These are phyloP conservation scores for Eupithecia dodoneata DNA, from an alignment of 2,888 invertebrate species.

Conservation along the genomic window DNA sequence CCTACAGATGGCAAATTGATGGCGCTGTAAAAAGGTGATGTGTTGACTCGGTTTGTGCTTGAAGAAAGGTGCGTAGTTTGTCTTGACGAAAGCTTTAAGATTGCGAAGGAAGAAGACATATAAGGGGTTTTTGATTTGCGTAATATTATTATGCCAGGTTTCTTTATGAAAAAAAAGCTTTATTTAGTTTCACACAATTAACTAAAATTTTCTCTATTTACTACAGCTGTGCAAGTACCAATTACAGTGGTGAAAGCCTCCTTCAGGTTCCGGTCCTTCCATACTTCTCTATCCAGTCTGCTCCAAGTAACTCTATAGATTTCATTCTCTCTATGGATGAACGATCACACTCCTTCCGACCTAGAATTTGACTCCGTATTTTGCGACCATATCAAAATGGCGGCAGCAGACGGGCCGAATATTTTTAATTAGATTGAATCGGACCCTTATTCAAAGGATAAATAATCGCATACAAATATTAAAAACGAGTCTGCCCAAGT, in stretches of 20 bases:
- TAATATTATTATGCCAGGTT: no score
- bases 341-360: background rate
- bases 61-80: background rate
- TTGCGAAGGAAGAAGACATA: background rate
- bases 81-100: background rate
- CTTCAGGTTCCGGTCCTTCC: no score
- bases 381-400: background rate
- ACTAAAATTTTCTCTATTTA: no score
- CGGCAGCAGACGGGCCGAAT: no score
- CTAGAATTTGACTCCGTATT: background rate
- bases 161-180: no score
- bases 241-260: no score
- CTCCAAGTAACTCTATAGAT: no score
- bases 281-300: no score
- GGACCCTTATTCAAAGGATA: no score
- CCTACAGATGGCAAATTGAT: slow-evolving; percentile 55
- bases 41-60: slow-evolving; percentile 4
- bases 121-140: background rate
- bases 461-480: background rate
- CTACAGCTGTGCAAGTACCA: no score
- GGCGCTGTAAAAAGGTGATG: slow-evolving; percentile 52
- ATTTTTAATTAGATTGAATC: background rate
- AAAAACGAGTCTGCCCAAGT: background rate
- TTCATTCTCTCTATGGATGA: no score
- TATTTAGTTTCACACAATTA: no score